Conservation (phyloP, 2,797 vertebrate species). For the Knipowitschia caucasica region DNA sequence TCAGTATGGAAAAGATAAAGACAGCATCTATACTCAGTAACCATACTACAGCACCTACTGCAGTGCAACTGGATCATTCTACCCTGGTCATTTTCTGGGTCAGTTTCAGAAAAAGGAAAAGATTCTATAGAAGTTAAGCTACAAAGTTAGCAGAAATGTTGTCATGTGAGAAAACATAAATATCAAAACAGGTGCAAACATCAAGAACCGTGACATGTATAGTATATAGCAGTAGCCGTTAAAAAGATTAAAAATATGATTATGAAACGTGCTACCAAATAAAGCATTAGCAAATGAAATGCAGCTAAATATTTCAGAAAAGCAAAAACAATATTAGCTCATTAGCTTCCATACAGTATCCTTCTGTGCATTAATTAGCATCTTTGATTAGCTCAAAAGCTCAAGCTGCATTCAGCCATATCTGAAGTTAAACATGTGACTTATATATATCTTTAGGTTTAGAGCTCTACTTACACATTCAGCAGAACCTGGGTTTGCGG, state of each 20-base stretch:
- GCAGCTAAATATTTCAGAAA: conserved; percentile 1
- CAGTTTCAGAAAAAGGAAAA: background rate
- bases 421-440: conserved; percentile 21
- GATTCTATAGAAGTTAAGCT: background rate
- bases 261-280: conserved; percentile 3
- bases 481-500: conserved; percentile 67
- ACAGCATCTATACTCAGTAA: too few species aligned
- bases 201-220: background rate
- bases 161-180: background rate
- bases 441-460: conserved; percentile 38
- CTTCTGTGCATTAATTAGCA: conserved; percentile 32
- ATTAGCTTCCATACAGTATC: conserved; percentile 4
- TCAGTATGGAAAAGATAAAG: too few species aligned
- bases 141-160: background rate
- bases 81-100: conserved; percentile 5
- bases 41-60: too few species aligned
- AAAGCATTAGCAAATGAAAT: background rate
- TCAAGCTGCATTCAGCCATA: conserved; percentile 66
- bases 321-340: background rate
- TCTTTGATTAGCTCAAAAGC: conserved; percentile 21
- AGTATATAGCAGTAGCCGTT: too few species aligned
- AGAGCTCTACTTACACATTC: conserved; percentile 73
- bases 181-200: background rate
- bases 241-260: too few species aligned
- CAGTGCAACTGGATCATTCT: too few species aligned